Percentiles rank a stretch among this genome's conserved stretches.
These are phyloP conservation scores for Syritta pipiens DNA, from an alignment of 2,888 invertebrate species.

Conservation along the genomic window DNA sequence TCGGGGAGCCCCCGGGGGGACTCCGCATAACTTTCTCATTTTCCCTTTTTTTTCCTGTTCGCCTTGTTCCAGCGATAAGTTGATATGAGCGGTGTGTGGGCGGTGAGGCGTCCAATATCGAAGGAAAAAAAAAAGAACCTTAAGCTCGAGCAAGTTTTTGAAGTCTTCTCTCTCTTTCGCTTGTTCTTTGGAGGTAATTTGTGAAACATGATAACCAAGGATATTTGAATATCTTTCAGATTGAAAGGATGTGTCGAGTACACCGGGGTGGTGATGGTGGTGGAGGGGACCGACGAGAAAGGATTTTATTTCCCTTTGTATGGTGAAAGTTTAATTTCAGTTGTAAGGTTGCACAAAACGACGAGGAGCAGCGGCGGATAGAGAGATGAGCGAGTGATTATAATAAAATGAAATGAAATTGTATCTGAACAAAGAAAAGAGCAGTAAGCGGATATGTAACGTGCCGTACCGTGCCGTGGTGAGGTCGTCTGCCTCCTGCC, in stretches of 20 bases:
- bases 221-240: slow-evolving; percentile 12
- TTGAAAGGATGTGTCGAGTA: background rate
- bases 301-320: slow-evolving; percentile 1
- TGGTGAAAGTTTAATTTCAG: slow-evolving; percentile 12
- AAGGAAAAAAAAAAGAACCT: background rate
- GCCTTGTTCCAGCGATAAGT: slow-evolving; percentile 41
- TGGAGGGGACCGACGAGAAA: no score
- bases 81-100: slow-evolving; percentile 25
- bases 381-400: background rate
- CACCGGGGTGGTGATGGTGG: background rate
- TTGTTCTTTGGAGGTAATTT: slow-evolving; percentile 2
- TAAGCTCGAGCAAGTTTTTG: slow-evolving; percentile 23
- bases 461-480: no score
- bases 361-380: no score
- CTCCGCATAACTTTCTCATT: background rate
- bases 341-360: background rate
- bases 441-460: slow-evolving; percentile 1
- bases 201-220: slow-evolving; percentile 23
- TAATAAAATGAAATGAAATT: slow-evolving; percentile 18
- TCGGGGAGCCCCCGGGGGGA: background rate
- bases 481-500: no score
- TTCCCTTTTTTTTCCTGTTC: slow-evolving; percentile 4
- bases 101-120: no score
- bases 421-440: background rate
- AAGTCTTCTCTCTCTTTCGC: background rate